Evolutionary conservation across 2,113 vertebrate genomes (phyloP), one percentile per base, ranked within the genome.

Genomic region (Xerus inauris): DNA sequence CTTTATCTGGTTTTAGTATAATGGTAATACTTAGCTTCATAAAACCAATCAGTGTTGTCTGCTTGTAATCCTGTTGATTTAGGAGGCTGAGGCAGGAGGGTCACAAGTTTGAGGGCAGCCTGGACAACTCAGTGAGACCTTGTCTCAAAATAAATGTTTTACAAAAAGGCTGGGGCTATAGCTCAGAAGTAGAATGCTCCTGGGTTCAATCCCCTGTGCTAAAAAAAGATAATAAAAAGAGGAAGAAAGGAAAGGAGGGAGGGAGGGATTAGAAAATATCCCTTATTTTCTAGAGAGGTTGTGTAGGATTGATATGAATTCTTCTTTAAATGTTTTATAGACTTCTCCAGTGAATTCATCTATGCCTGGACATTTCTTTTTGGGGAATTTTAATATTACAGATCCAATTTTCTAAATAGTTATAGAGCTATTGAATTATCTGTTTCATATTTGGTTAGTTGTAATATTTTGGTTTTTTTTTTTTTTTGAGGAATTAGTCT

Each of bases 211-310:
- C 57, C 24, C 57, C 22, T 59, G 24, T 24, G 57, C 24, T 59
- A 16, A 59, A 59, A 59, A 59, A 59, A 8, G n/a, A n/a, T n/a
- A n/a, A 59, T 59, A 59, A 59, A 59, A 8, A 59, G 9, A 59
- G 8, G 26, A 26, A 59, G 57, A 59, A 26, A 26, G 24, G 5
- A 17, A 16, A 20, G 54, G 19, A n/a, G n/a, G n/a, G 17, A 54
- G 54, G 54, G 26, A 59, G 26, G 57, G 8, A 65, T 59, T 87
- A 6, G 17, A 86, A 86, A 79, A 20, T 90, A 73, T 47, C 14
- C 76, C 69, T 91, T 57, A 45, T 86, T 84, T 96, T 45, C 51
- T 76, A 71, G n/a, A 94, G 62, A 89, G 14, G 10, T 77, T 95
- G 22, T 79, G n/a, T 49, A 77, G 35, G 57, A 76, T n/a, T 62